Evolutionary conservation across 2,113 vertebrate genomes (phyloP).

Genomic region (Pavo muticus): DNA sequence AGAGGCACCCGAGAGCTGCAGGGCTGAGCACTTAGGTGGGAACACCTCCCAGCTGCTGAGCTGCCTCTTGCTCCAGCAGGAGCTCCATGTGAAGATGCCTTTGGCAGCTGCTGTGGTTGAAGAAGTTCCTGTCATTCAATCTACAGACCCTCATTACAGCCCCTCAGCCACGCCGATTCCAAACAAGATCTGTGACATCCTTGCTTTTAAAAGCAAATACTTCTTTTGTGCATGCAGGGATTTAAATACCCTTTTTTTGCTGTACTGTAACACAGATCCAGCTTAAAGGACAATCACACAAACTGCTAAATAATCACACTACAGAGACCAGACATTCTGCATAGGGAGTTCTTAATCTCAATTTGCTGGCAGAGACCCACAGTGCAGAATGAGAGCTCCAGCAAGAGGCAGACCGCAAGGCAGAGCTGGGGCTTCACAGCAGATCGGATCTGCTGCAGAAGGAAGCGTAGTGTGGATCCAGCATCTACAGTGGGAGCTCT

Average conservation of each 20-base stretch:
- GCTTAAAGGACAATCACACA: neutral
- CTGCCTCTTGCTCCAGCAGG: neutral
- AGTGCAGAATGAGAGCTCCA: neutral
- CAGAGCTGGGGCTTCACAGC: neutral
- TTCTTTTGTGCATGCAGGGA: neutral
- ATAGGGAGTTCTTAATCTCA: neutral
- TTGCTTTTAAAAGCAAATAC: neutral
- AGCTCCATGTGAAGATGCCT: neutral
- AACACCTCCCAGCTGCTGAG: neutral
- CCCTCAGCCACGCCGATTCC: neutral
- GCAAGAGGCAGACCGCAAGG: neutral
- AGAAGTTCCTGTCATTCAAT: neutral
- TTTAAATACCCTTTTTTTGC: neutral
- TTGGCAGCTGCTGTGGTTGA: conserved; percentile 20
- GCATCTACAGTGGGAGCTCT: neutral
- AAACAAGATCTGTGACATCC: neutral
- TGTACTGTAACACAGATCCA: neutral
- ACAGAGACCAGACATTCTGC: neutral
- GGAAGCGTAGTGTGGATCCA: neutral
- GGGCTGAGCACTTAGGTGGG: neutral
- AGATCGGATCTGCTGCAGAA: neutral
- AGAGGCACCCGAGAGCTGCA: neutral
- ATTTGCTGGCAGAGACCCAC: neutral
- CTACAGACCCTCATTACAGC: neutral
- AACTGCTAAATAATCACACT: neutral